Base-by-base conservation (phyloP, 2,888 invertebrate species). In the Craniophora ligustri region DNA sequence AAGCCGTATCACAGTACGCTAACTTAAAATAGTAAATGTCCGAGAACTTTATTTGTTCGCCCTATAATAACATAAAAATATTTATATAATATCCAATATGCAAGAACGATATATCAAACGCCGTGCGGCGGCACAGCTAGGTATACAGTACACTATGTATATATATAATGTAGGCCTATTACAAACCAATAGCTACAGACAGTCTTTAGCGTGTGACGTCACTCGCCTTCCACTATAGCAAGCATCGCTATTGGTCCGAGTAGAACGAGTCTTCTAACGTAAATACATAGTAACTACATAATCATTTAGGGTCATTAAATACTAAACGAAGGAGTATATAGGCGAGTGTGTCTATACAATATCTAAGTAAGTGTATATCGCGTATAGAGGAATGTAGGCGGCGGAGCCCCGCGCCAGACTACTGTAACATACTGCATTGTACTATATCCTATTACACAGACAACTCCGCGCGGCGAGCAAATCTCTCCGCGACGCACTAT, bases 1-100 rank as follows among this genome's bases (percentile, higher is more conserved):
- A 87, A 88, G 89, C 90, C 90, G 88, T 91, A 92, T 91, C 91
- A 91, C 92, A 91, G 91, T 87, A 91, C 85, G 82, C 89, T 88
- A 90, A 89, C 84, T 88, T 86, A 87, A 88, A 79, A 70, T 79
- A 82, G 75, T 75, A 45, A 18, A 75, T 76, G 73, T 63, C 75
- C 62, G 65, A 71, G 47, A 79, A 76, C 72, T 70, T 60, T 39
- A 56, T 60, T 69, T 62, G 75, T 75, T 69, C 71, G 48, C 57
- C 53, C 21, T 53, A 54, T 35, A 49, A 39, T 57, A 55, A 49
- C 42, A 63, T 50, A 55, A 56, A n/a, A 46, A 51, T 53, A 23
- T 23, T 23, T 23, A 59, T 47, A 59, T 53, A 53, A 38, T 64
- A 49, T 60, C 48, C 41, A 62, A 56, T 49, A 72, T 16, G 62